These are phyloP conservation scores for Trichoplusia ni DNA, from an alignment of 1,140 invertebrate genomes.

Conservation along the genomic window DNA sequence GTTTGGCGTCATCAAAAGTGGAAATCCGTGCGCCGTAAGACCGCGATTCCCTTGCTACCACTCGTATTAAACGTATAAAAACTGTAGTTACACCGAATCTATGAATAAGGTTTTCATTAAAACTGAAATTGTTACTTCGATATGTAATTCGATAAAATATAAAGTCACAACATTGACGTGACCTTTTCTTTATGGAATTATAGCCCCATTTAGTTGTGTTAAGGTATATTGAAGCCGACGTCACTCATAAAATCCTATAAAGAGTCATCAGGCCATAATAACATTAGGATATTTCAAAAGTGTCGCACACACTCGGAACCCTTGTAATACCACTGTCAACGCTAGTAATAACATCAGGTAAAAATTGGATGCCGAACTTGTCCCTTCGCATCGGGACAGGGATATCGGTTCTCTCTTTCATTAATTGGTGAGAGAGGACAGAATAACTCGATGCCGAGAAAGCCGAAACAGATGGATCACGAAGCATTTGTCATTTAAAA, in stretches of 20 bases:
- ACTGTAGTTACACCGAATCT: constrained; percentile 1
- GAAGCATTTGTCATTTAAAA: constrained; percentile 58
- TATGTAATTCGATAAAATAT: constrained; percentile 10
- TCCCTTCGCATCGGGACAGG: constrained; percentile 57
- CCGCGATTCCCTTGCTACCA: background rate
- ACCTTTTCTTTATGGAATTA: constrained; percentile 30
- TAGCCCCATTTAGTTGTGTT: constrained; percentile 5
- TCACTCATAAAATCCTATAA: constrained; percentile 46
- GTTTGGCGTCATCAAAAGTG: constrained; percentile 65
- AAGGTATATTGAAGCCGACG: constrained; percentile 10
- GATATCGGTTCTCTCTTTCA: constrained; percentile 60
- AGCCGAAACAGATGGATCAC: constrained; percentile 49
- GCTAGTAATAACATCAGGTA: constrained; percentile 75
- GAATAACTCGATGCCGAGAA: constrained; percentile 42
- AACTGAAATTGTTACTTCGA: background rate
- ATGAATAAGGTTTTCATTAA: constrained; percentile 5
- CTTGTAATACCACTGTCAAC: constrained; percentile 68
- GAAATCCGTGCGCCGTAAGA: constrained; percentile 57
- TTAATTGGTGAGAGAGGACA: constrained; percentile 64
- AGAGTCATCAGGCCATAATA: constrained; percentile 39
- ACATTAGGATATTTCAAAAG: constrained; percentile 46
- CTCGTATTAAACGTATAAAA: constrained; percentile 24
- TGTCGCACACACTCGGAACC: constrained; percentile 50
- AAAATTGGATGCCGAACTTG: constrained; percentile 69
- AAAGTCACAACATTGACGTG: constrained; percentile 17